Percentiles rank a stretch among this genome's conserved stretches.
Evolutionary conservation across 2,888 invertebrate genomes (phyloP).

Genomic region (Craniophora ligustri): DNA sequence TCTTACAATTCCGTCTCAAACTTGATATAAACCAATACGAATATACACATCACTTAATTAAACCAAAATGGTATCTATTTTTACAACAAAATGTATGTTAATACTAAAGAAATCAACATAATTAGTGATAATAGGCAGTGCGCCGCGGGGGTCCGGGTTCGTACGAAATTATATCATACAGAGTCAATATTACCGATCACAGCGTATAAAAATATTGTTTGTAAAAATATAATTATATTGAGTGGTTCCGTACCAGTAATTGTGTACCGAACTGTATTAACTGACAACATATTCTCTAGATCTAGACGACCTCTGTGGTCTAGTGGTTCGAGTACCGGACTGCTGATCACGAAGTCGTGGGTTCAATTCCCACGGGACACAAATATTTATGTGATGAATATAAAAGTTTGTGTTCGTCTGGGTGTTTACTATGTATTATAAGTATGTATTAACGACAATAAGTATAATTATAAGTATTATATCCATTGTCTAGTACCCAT

Average conservation of each 20-base stretch:
- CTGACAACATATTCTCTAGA: no score
- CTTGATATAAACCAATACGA: not conserved
- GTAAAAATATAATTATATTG: not conserved
- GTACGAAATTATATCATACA: constrained; percentile 29
- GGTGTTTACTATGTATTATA: no score
- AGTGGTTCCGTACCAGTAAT: constrained; percentile 36
- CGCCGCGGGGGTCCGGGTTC: constrained; percentile 32
- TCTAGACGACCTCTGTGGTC: no score
- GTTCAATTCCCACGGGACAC: no score
- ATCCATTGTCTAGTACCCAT: no score
- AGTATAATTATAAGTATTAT: no score
- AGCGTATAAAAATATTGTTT: constrained; percentile 25
- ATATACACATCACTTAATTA: constrained; percentile 37
- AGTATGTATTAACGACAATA: no score
- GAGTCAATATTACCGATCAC: constrained; percentile 29
- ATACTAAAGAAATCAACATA: constrained; percentile 30
- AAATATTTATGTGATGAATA: no score
- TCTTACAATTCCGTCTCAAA: no score
- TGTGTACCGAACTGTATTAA: not conserved
- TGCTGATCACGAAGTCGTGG: no score
- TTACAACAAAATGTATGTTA: constrained; percentile 30
- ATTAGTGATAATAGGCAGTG: constrained; percentile 42
- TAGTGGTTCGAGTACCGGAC: no score
- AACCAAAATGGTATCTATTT: constrained; percentile 22
- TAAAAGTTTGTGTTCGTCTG: no score